Evolutionary conservation across 2,797 vertebrate genomes (phyloP).

Genomic region (Enteromius trimaculatus): DNA sequence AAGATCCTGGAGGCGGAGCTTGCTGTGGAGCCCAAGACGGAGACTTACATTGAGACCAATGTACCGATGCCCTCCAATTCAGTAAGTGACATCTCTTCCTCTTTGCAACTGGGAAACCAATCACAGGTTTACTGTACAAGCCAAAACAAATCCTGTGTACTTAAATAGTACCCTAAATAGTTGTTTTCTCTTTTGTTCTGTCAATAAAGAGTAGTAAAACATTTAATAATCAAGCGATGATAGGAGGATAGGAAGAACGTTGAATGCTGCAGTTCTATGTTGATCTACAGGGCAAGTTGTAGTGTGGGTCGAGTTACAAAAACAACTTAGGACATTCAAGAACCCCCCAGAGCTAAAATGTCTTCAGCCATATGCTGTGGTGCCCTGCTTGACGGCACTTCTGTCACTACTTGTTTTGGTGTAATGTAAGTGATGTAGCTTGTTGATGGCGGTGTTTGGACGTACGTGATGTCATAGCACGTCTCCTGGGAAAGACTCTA

Average conservation of each 20-base stretch:
- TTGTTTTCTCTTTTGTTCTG: background rate
- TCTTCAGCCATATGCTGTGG: background rate
- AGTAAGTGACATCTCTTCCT: constrained; percentile 76
- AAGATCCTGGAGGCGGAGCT: constrained; percentile 97
- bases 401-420: constrained; percentile 16
- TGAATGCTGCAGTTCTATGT: background rate
- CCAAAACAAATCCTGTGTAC: background rate
- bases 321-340: constrained; percentile 9
- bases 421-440: constrained; percentile 2
- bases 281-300: background rate
- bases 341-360: constrained; percentile 2
- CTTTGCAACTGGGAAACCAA: background rate
- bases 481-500: background rate
- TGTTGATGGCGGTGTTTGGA: background rate
- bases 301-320: background rate
- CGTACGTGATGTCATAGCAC: background rate
- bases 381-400: background rate
- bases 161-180: background rate
- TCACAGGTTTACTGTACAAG: background rate
- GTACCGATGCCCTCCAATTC: constrained; percentile 90
- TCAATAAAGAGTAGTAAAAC: background rate
- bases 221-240: background rate
- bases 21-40: constrained; percentile 97
- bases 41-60: constrained; percentile 94
- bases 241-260: background rate